Evolutionary conservation across 2,888 invertebrate species (phyloP).

Genomic region (Drosophila putrida): DNA sequence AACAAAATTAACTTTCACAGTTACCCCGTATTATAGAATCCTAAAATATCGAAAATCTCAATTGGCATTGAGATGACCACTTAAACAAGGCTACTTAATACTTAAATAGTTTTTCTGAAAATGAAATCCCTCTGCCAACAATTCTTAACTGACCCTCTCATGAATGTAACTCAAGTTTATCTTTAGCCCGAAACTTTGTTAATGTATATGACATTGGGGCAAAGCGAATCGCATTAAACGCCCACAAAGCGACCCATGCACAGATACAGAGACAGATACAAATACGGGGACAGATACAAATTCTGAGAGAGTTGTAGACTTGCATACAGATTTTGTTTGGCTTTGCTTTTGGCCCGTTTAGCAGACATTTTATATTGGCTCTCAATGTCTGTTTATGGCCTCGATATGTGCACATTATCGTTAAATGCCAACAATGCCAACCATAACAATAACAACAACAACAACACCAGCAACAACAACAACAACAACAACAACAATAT

Average conservation of each 20-base stretch:
- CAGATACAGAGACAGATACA: slow-evolving; percentile 15
- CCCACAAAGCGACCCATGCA: slow-evolving; percentile 35
- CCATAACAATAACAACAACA: slow-evolving; percentile 28
- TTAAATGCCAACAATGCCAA: slow-evolving; percentile 67
- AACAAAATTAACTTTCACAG: background rate
- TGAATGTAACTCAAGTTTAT: slow-evolving; percentile 48
- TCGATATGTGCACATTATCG: slow-evolving; percentile 76
- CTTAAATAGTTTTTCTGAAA: background rate
- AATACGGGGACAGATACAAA: slow-evolving; percentile 29
- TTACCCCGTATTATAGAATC: background rate
- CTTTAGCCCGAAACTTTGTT: slow-evolving; percentile 52
- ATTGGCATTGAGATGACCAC: too few species aligned
- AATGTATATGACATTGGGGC: slow-evolving; percentile 62
- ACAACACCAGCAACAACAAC: slow-evolving; percentile 41
- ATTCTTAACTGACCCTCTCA: slow-evolving; percentile 36
- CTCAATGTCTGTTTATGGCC: slow-evolving; percentile 66
- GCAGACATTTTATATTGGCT: slow-evolving; percentile 56
- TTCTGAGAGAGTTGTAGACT: slow-evolving; percentile 34
- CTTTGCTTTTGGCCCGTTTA: slow-evolving; percentile 26
- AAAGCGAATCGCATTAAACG: slow-evolving; percentile 63
- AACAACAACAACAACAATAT: slow-evolving; percentile 48
- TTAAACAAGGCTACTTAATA: background rate
- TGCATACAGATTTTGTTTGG: slow-evolving; percentile 40
- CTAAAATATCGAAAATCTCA: background rate
- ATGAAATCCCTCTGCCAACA: background rate